Evolutionary conservation across 1,140 invertebrate species (phyloP), one percentile per base, ranked within the genome.

Genomic region (Drosophila fuyamai): DNA sequence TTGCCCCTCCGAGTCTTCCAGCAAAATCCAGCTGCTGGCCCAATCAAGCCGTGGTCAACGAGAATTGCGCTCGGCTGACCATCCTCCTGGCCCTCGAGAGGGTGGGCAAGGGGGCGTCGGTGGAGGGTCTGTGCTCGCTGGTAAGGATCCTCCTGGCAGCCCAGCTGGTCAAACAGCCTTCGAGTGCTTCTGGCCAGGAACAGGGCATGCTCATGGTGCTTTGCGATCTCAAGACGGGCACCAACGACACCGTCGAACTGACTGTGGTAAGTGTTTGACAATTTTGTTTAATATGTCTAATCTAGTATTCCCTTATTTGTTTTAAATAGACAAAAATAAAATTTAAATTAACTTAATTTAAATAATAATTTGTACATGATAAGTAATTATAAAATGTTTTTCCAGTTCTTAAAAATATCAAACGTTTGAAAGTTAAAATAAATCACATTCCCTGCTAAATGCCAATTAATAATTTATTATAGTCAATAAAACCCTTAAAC

Each of bases 231-330:
- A 96, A 97, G 74, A 94, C 94, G 0, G 95, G 95, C 18, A 95
- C 95, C 53, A 96, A 96, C 80, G 96, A 97, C 82, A 96, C 96
- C 3, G 94, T 98, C 46, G 97, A 97, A 93, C 95, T 98, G n/a
- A 97, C 97, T 13, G 93, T 98, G 93, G 96, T 97, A 92, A 95
- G 95, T 93, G 3, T 9, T 16, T 7, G 4, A 4, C 3, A 38
- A 16, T 12, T 16, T 32, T 6, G 6, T 6, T 32, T 8, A 32
- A 7, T 0, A 7, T 8, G 6, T 32, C 1, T 8, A 8, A 32
- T 6, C 7, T 23, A 4, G 23, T 23, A 23, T 23, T 23, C 23
- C 23, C 23, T 4, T 4, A 23, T 23, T 23, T 23, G 23, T 23
- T 23, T 23, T 23, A 23, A 23, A 23, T 23, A 23, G 3, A 23